phyloP scores from a whole-genome alignment of 2,113 vertebrate species.

The Aegithalos caudatus region DNA sequence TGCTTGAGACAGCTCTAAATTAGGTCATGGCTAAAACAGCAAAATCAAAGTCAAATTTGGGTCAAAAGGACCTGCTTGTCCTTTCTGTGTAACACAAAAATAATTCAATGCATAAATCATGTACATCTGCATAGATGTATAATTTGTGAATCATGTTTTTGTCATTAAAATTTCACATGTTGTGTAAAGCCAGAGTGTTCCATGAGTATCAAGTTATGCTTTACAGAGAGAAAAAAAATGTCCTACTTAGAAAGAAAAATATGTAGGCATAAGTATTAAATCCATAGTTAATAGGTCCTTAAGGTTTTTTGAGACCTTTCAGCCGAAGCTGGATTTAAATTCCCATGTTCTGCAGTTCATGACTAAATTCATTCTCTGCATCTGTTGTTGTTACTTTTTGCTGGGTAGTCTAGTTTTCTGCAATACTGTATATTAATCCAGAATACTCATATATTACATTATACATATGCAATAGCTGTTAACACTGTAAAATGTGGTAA shows the following conservation, averaged over 20 bases:
- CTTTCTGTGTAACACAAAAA: background rate
- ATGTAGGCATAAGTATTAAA: constrained; percentile 15
- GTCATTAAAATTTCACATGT: constrained; percentile 14
- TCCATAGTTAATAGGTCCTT: constrained; percentile 37
- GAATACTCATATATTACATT: background rate
- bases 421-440: background rate
- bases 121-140: background rate
- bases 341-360: background rate
- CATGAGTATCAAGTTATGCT: background rate
- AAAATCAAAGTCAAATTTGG: constrained; percentile 28
- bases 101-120: constrained; percentile 31
- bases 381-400: background rate
- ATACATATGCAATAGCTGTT: background rate
- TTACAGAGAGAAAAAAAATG: constrained; percentile 1
- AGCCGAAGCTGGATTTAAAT: constrained; percentile 27
- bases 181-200: background rate
- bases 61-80: background rate
- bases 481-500: background rate
- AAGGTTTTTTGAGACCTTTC: constrained; percentile 18
- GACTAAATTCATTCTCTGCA: constrained; percentile 11
- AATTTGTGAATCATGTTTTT: constrained; percentile 17
- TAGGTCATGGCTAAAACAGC: constrained; percentile 47
- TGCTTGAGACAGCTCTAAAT: constrained; percentile 29
- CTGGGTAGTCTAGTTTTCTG: background rate
- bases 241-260: constrained; percentile 28